phyloP scores from a whole-genome alignment of 2,888 invertebrate species.

The Drosophila pseudotakahashii region DNA sequence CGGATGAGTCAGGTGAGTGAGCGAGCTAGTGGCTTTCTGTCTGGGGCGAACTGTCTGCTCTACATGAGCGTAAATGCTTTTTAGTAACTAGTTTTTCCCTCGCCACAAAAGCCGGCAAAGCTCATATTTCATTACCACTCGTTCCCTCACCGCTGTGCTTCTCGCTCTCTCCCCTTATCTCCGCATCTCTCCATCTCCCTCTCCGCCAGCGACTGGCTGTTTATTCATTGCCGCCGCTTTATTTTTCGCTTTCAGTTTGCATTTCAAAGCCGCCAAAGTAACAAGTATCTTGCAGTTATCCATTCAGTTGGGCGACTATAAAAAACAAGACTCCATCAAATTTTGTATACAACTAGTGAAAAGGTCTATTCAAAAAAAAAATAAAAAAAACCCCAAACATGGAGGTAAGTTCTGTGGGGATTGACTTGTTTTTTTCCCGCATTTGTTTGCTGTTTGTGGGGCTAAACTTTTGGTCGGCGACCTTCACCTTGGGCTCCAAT shows the following conservation, averaged over 20 bases:
- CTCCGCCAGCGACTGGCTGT: constrained; percentile 38
- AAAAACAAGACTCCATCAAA: constrained; percentile 37
- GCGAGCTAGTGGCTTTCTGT: constrained; percentile 39
- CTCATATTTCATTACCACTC: constrained; percentile 66
- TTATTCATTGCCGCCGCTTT: constrained; percentile 69
- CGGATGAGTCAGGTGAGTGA: constrained; percentile 48
- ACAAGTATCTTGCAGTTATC: constrained; percentile 74
- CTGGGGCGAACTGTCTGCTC: constrained; percentile 56
- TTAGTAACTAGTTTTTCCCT: constrained; percentile 65
- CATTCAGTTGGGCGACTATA: constrained; percentile 48
- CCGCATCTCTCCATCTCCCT: constrained; percentile 11
- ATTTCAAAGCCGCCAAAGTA: constrained; percentile 77
- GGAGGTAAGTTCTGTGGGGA: constrained; percentile 58
- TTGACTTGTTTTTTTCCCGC: constrained; percentile 11
- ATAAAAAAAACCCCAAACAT: constrained; percentile 46
- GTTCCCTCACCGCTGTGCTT: constrained; percentile 38
- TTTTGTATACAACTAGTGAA: constrained; percentile 53
- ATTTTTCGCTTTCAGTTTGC: constrained; percentile 74
- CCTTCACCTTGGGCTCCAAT: constrained; percentile 77
- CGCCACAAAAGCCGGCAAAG: constrained; percentile 32
- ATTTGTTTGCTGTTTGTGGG: constrained; percentile 48
- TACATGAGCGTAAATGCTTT: constrained; percentile 68
- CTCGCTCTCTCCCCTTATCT: constrained; percentile 11
- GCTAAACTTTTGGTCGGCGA: constrained; percentile 54
- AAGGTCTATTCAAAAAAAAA: constrained; percentile 45